Base-by-base conservation (phyloP, 2,113 vertebrate species). In the Phylloscopus whistleri region DNA sequence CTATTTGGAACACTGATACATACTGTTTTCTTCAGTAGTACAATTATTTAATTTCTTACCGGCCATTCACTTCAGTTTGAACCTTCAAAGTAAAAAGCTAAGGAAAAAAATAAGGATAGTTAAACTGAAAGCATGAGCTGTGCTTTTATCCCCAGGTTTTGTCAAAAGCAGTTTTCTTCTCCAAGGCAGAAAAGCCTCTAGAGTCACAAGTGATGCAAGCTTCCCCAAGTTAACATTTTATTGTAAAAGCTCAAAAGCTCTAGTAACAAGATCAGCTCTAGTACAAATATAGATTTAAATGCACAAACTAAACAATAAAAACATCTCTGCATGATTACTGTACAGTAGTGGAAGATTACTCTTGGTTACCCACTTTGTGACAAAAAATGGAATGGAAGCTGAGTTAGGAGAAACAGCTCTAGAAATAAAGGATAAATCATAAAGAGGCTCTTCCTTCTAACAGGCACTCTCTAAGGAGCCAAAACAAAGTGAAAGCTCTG, bases 241-340 rank as follows among this genome's bases (percentile, higher is more conserved):
- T 62, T 96, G 68, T n/a, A 86, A 92, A 92, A 30, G 5, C 17
- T 86, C 68, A 72, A 93, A 92, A 89, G 76, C 53, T 92, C 41
- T 76, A 56, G 43, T 81, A 92, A 84, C 70, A 89, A 94, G 33
- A 63, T 81, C 31, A 64, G 14, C 41, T 63, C 49, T 43, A 87
- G 77, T 90, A 96, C 90, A 96, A 95, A 94, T 59, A 85, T 17
- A 95, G 75, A 88, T 56, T 67, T 67, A 80, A 91, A 69, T 63
- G 78, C 67, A 84, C 4, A 15, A 88, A 92, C 63, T 86, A 93
- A 95, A 84, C 18, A 37, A 37, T 39, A 62, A 41, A 66, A 83
- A 87, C 84, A 81, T 60, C 44, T 93, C 80, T 6, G 72, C 90
- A 78, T 90, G 88, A 92, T 93, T 84, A 68, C 88, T 87, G 64